Base-by-base conservation (phyloP, 1,140 invertebrate genomes). In the Arctopsyche grandis region DNA sequence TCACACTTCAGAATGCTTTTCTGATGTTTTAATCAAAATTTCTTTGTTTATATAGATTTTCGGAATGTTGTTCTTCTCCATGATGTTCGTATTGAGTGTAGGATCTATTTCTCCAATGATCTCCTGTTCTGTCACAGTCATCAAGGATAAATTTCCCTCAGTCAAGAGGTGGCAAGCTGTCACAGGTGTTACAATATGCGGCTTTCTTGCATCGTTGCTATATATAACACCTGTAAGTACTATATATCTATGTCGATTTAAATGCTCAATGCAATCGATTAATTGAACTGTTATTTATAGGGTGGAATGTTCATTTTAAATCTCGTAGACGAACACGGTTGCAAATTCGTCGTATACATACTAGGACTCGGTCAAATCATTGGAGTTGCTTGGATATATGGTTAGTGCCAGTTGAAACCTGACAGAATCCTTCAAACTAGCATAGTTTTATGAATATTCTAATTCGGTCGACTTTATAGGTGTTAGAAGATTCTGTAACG, bases 1-100 rank as follows among this genome's bases (percentile, higher is more conserved):
- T n/a, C n/a, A n/a, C n/a, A n/a, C 29, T 38, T 38, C 29, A 38
- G 29, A 38, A 38, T 38, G 29, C 7, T 4, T 38, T 7, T 4
- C 7, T 38, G 29, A 4, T 38, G 29, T 22, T 22, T 66, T 66
- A 26, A 71, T 9, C 46, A 14, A 38, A 16, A 46, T 5, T 66
- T 21, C 1, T 19, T 44, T 70, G 26, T 52, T 21, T 26, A 91
- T 90, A 38, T 87, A 94, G 88, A 82, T 96, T 14, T 98, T 97
- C 89, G 92, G 96, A 0, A 91, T 96, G 0, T 84, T 97, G 4
- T 98, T 98, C 89, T 98, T 98, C 87, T 84, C 96, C 5, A 96
- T 96, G 94, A 89, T 97, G 84, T 93, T 94, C 78, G 92, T 95
- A 0, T 86, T 97, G 60, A 95, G 94, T 0, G 88, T 94, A 24